Conservation (phyloP, 53 echinoderm and acorn worm species). For the Paelopatides confundens region DNA sequence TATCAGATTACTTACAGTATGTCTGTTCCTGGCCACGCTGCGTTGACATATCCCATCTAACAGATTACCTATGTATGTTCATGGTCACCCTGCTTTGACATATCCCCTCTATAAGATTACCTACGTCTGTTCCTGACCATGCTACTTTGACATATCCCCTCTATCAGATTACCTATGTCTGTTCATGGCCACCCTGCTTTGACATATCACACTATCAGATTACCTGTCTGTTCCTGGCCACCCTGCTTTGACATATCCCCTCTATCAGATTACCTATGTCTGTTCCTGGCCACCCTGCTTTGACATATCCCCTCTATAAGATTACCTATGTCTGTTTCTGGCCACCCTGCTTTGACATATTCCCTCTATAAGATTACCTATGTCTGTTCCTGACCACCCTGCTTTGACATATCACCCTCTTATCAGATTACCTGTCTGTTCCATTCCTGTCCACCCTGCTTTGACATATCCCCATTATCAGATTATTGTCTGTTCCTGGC, state of each 20-base stretch:
- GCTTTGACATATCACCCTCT: not conserved
- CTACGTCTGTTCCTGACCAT: too few species aligned
- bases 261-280: too few species aligned
- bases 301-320: too few species aligned
- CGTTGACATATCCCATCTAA: not conserved
- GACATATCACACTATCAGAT: not conserved
- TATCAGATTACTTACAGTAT: not conserved
- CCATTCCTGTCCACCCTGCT: not conserved
- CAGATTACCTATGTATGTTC: not conserved
- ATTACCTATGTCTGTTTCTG: not conserved
- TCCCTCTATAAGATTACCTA: not conserved
- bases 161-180: not conserved
- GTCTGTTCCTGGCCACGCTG: not conserved
- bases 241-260: not conserved
- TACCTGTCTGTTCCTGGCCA: not conserved
- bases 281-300: too few species aligned
- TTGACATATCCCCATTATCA: too few species aligned
- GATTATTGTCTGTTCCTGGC: not conserved
- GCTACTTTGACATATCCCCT: too few species aligned
- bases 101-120: not conserved
- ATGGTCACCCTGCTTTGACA: not conserved
- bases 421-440: not conserved
- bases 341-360: too few species aligned
- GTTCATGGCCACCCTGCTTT: constrained; percentile 19
- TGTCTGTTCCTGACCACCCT: not conserved